These are phyloP conservation scores for Augochlora pura DNA, from an alignment of 1,140 invertebrate genomes.

Conservation along the genomic window DNA sequence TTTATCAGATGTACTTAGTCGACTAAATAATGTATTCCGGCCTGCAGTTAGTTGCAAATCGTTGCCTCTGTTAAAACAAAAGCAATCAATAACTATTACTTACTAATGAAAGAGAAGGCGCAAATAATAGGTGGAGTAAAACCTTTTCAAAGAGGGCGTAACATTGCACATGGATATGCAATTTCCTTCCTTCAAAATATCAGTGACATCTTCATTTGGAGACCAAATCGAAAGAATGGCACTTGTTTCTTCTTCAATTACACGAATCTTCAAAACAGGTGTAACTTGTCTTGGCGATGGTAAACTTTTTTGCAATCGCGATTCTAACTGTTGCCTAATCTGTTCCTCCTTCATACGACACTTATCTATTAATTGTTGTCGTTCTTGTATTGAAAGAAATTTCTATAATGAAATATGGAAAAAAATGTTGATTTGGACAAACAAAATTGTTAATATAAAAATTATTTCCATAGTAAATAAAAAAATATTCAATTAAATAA, in stretches of 20 bases:
- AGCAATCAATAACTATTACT: constrained; percentile 8
- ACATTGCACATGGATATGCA: constrained; percentile 77
- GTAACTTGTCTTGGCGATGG: constrained; percentile 75
- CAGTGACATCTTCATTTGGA: constrained; percentile 80
- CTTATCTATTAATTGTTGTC: constrained; percentile 40
- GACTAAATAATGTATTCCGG: constrained; percentile 72
- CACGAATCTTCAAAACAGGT: constrained; percentile 79
- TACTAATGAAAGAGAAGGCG: not conserved
- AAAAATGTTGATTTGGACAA: too few species aligned
- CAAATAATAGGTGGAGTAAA: constrained; percentile 63
- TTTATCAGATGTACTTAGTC: constrained; percentile 56
- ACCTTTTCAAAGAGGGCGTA: constrained; percentile 79
- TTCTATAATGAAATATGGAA: constrained; percentile 13
- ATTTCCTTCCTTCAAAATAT: constrained; percentile 82
- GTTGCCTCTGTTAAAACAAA: constrained; percentile 67
- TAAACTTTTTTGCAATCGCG: constrained; percentile 67
- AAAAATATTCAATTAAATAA: too few species aligned
- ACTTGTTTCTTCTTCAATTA: constrained; percentile 75
- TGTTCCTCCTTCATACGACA: constrained; percentile 58
- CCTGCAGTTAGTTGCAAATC: constrained; percentile 76
- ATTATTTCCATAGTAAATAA: too few species aligned
- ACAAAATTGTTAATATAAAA: too few species aligned
- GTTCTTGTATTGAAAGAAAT: constrained; percentile 26
- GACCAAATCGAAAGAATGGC: constrained; percentile 83
- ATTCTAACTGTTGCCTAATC: constrained; percentile 65